These are phyloP conservation scores for Anolis sagrei DNA, from an alignment of 2,113 vertebrate genomes.

Conservation along the genomic window DNA sequence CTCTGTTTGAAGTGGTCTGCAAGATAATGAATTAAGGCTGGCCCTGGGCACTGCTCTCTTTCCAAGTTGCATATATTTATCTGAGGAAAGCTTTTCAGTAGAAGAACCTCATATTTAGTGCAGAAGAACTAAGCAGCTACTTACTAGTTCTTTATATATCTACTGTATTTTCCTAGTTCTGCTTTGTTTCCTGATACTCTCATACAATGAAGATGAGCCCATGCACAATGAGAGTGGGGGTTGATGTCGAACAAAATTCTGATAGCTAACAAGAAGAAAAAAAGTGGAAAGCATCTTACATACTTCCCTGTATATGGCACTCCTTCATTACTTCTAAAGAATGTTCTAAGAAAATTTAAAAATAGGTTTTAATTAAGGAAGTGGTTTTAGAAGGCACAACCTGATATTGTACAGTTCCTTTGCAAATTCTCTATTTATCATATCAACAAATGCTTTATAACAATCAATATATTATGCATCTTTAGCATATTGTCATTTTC, in stretches of 20 bases:
- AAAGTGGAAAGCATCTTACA: background rate
- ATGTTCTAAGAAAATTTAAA: background rate
- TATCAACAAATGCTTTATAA: background rate
- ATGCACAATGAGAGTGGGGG: background rate
- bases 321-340: conserved; percentile 1
- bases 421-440: background rate
- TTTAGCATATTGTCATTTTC: background rate
- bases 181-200: background rate
- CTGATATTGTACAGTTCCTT: background rate
- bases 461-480: background rate
- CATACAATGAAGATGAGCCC: background rate
- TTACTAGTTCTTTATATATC: background rate
- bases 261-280: background rate
- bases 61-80: conserved; percentile 4
- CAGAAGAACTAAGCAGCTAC: background rate
- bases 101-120: background rate
- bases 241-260: background rate
- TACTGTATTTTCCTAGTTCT: background rate
- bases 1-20: background rate
- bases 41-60: background rate
- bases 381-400: background rate
- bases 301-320: background rate
- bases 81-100: background rate
- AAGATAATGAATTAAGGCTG: background rate
- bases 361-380: background rate